Evolutionary conservation across 2,888 invertebrate species (phyloP).

Genomic region (Metacarcinus magister): DNA sequence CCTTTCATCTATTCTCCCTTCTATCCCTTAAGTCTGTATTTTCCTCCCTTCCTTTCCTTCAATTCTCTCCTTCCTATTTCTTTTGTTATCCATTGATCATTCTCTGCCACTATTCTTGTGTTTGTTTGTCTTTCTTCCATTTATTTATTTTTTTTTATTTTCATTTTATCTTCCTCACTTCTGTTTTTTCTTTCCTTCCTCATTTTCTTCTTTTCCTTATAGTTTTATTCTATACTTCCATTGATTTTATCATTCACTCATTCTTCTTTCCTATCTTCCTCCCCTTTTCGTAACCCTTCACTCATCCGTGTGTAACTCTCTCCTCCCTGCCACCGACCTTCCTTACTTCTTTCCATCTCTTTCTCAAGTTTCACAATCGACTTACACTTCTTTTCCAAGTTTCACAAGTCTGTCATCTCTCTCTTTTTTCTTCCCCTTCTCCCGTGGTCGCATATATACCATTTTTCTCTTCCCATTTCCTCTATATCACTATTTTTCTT

Average conservation of each 20-base stretch:
- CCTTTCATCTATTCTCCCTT: neutral
- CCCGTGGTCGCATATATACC: neutral
- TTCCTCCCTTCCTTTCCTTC: neutral
- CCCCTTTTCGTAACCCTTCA: neutral
- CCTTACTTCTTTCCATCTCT: neutral
- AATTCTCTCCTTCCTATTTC: neutral
- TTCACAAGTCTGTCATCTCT: neutral
- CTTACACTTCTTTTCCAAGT: neutral
- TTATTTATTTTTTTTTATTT: neutral
- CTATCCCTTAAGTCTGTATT: constrained; percentile 21
- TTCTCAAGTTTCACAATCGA: neutral
- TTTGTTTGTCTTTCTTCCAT: too few species aligned
- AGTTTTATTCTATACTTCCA: neutral
- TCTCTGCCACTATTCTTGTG: neutral
- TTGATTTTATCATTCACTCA: neutral
- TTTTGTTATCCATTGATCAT: neutral
- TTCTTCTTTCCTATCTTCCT: neutral
- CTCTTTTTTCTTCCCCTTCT: neutral
- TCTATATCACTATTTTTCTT: neutral
- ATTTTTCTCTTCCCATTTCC: neutral
- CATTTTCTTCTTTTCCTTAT: neutral
- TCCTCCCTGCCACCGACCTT: neutral
- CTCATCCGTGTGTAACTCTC: neutral
- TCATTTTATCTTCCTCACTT: neutral
- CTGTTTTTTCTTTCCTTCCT: neutral